These are phyloP conservation scores for Panthera leo DNA, from an alignment of 2,113 vertebrate genomes.

Conservation along the genomic window DNA sequence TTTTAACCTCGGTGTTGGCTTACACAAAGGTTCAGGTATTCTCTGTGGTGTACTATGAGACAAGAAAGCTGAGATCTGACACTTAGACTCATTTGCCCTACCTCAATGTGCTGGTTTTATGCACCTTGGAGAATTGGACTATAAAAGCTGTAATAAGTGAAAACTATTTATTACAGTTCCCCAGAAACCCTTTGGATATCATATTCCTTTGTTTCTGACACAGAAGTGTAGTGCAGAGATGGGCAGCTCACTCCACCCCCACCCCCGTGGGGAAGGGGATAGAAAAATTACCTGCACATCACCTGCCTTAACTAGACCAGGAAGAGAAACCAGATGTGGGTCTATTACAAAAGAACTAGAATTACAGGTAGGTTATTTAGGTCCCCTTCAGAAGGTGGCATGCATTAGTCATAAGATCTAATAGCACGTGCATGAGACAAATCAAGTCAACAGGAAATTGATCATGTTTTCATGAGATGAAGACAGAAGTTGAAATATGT, in stretches of 20 bases:
- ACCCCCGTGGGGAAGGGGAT: not conserved
- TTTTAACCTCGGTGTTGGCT: constrained; percentile 61
- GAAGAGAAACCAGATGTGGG: constrained; percentile 55
- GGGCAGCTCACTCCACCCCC: not conserved
- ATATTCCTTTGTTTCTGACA: constrained; percentile 27
- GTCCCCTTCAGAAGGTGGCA: constrained; percentile 35
- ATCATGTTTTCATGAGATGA: not conserved
- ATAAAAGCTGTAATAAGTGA: constrained; percentile 30
- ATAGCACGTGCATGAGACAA: constrained; percentile 1
- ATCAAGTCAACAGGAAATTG: constrained; percentile 70
- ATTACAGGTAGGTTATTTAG: constrained; percentile 50
- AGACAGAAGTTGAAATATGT: not conserved
- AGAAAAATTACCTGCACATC: not conserved
- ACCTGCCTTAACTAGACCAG: constrained; percentile 41
- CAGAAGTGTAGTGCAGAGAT: not conserved
- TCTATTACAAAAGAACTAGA: constrained; percentile 67
- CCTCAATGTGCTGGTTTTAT: not conserved
- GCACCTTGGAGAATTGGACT: not conserved
- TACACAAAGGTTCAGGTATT: constrained; percentile 43
- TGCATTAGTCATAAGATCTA: constrained; percentile 55
- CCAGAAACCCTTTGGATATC: not conserved
- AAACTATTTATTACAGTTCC: not conserved
- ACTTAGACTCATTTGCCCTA: not conserved
- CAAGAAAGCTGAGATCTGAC: not conserved
- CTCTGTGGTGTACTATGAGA: constrained; percentile 5